phyloP scores from a whole-genome alignment of 2,113 vertebrate genomes.

The Nannospalax galili region DNA sequence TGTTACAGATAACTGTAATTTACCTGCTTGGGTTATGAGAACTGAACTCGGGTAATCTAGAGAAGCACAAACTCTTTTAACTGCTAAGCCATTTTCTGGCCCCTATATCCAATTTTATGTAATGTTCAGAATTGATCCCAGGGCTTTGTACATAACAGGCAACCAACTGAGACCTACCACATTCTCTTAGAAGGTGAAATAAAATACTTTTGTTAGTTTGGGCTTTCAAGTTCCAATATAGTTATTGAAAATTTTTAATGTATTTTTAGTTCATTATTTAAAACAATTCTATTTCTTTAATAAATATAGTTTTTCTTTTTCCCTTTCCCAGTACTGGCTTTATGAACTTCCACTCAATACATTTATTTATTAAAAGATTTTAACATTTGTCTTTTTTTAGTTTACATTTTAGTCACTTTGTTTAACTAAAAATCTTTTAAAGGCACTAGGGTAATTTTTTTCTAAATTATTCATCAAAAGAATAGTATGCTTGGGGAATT shows the following conservation, averaged over 20 bases:
- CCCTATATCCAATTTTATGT: neutral
- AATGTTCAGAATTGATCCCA: neutral
- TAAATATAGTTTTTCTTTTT: neutral
- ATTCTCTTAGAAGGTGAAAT: neutral
- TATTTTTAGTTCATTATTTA: neutral
- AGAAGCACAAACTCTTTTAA: neutral
- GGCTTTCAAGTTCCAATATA: neutral
- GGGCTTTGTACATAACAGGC: neutral
- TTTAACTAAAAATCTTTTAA: neutral
- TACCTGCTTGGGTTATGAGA: neutral
- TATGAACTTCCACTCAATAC: neutral
- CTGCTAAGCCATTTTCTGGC: no score
- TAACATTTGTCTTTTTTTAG: neutral
- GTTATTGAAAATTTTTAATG: neutral
- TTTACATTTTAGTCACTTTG: conserved; percentile 29
- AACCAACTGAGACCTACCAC: neutral
- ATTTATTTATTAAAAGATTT: conserved; percentile 17
- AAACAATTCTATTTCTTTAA: neutral
- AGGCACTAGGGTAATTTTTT: neutral
- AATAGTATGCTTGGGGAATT: neutral
- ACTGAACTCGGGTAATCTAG: neutral
- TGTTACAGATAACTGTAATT: neutral
- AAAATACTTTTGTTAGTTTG: neutral
- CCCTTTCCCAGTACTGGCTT: neutral
- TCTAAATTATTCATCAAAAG: neutral